These are phyloP conservation scores for Eupithecia tripunctaria DNA, from an alignment of 2,888 invertebrate species.

Conservation along the genomic window DNA sequence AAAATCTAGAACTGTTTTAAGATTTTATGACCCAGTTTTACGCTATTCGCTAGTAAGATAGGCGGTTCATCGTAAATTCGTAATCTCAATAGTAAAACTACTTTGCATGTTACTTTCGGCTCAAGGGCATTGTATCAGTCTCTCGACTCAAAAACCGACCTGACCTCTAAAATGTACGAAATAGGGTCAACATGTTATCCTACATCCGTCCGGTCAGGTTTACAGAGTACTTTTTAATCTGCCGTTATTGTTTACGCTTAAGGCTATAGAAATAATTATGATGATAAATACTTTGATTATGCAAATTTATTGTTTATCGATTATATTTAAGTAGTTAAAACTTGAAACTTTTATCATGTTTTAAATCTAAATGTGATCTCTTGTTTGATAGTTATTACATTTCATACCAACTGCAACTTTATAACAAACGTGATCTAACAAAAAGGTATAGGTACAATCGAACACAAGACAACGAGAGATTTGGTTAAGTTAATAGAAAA, in stretches of 20 bases:
- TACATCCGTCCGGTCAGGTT: conserved; percentile 39
- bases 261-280: conserved; percentile 32
- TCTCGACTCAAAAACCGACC: conserved; percentile 38
- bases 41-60: conserved; percentile 29
- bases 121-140: conserved; percentile 43
- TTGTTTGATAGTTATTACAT: not conserved
- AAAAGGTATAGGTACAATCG: not conserved
- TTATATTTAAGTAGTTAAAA: conserved; percentile 3
- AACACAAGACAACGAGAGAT: not conserved
- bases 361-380: conserved; percentile 19
- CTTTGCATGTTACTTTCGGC: conserved; percentile 39
- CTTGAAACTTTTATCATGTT: not conserved
- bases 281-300: conserved; percentile 15
- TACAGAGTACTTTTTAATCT: conserved; percentile 25
- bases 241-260: conserved; percentile 34
- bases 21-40: conserved; percentile 36
- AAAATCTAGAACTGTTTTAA: conserved; percentile 14
- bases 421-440: not conserved
- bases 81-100: conserved; percentile 37
- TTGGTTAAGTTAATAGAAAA: conserved; percentile 15
- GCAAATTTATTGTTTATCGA: conserved; percentile 14
- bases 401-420: too few relatives aligned
- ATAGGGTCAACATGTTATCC: conserved; percentile 42
- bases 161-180: conserved; percentile 43
- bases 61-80: conserved; percentile 27